A percentile compares a stretch with the other conserved stretches of the same genome.
phyloP scores from a whole-genome alignment of 2,113 vertebrate genomes.

The Cisticola juncidis region DNA sequence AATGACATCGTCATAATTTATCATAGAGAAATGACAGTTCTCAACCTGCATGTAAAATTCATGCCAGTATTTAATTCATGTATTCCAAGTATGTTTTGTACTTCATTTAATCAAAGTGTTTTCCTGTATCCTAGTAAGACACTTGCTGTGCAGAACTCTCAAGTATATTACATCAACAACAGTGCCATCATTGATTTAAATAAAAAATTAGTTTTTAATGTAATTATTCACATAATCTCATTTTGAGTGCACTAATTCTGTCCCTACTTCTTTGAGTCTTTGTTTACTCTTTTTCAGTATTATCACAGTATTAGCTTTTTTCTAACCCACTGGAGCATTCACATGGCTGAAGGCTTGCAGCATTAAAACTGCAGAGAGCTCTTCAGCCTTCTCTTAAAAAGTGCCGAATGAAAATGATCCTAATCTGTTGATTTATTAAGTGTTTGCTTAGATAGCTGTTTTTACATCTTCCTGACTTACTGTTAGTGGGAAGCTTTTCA shows the following conservation, averaged over 20 bases:
- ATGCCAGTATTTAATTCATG: neutral
- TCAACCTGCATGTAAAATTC: neutral
- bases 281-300: neutral
- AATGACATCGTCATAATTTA: neutral
- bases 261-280: neutral
- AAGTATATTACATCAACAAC: neutral
- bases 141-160: constrained; percentile 11
- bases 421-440: constrained; percentile 5
- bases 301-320: neutral
- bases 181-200: neutral
- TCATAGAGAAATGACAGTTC: neutral
- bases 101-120: neutral
- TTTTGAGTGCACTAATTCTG: neutral
- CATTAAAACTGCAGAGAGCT: neutral
- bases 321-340: neutral
- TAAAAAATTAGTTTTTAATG: neutral
- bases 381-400: constrained; percentile 17
- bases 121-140: neutral
- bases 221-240: neutral
- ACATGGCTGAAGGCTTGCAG: neutral
- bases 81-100: neutral
- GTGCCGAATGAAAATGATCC: neutral
- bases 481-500: neutral
- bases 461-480: neutral
- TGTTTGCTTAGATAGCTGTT: neutral